Evolutionary conservation across 2,113 vertebrate species (phyloP).

Genomic region (Leucosticte australis): DNA sequence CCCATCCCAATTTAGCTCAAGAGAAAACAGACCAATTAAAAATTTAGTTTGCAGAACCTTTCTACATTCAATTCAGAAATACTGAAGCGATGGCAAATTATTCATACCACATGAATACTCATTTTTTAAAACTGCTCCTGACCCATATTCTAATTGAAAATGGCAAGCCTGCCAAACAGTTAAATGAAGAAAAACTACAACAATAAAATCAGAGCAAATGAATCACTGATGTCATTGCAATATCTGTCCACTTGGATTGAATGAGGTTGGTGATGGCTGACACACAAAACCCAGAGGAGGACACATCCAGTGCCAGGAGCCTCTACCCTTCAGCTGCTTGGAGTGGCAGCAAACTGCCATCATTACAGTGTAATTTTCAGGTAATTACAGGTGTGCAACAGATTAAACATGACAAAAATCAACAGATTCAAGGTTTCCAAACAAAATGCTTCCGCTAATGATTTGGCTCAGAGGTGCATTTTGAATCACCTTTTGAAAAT

Average conservation of each 20-base stretch:
- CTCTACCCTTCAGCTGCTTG: neutral
- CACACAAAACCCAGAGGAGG: neutral
- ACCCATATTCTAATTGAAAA: neutral
- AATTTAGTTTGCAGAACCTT: neutral
- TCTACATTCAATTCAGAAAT: neutral
- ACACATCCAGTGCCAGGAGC: neutral
- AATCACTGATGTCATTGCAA: neutral
- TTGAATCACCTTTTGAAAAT: neutral
- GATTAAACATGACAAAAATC: neutral
- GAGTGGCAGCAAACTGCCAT: neutral
- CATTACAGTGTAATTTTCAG: neutral
- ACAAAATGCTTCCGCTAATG: neutral
- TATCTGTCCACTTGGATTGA: neutral
- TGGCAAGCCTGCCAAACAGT: neutral
- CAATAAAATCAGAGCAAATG: neutral
- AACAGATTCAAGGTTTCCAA: neutral
- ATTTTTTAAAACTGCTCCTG: conserved; percentile 23
- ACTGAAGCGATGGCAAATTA: neutral
- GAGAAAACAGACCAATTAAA: conserved; percentile 6
- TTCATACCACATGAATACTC: neutral
- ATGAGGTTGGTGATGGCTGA: neutral
- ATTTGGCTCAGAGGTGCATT: neutral
- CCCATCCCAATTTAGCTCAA: neutral
- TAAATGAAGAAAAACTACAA: neutral
- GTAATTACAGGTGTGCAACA: neutral